These are phyloP conservation scores for Stenoptilia bipunctidactyla DNA, from an alignment of 2,888 invertebrate genomes.

Conservation along the genomic window DNA sequence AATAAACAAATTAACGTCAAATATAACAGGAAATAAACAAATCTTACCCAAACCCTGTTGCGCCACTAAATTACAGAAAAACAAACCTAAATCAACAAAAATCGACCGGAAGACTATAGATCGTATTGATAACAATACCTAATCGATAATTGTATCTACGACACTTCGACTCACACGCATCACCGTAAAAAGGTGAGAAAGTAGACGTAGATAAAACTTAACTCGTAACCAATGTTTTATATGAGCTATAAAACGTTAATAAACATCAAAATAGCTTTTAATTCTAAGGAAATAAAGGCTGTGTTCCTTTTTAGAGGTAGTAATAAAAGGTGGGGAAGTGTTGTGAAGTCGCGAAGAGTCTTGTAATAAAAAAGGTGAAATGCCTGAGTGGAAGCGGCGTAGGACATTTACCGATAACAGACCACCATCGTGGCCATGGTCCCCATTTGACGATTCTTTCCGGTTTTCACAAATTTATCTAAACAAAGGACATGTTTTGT, in stretches of 20 bases:
- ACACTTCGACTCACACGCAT: slow-evolving; percentile 64
- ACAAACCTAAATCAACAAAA: slow-evolving; percentile 58
- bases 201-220: slow-evolving; percentile 62
- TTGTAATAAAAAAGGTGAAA: slow-evolving; percentile 68
- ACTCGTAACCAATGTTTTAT: slow-evolving; percentile 23
- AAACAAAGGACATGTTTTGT: slow-evolving; percentile 11
- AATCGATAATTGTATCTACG: slow-evolving; percentile 71
- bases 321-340: slow-evolving; percentile 19
- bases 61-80: slow-evolving; percentile 43
- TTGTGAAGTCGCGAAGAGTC: slow-evolving; percentile 61
- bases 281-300: slow-evolving; percentile 7
- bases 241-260: not conserved
- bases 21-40: slow-evolving; percentile 35
- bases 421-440: slow-evolving; percentile 55
- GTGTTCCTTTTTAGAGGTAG: slow-evolving; percentile 2
- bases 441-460: slow-evolving; percentile 57
- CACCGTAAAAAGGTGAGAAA: slow-evolving; percentile 70
- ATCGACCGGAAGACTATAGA: slow-evolving; percentile 68
- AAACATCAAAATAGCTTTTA: slow-evolving; percentile 20
- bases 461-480: slow-evolving; percentile 39
- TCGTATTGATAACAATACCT: slow-evolving; percentile 64
- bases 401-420: slow-evolving; percentile 60
- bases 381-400: slow-evolving; percentile 63
- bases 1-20: slow-evolving; percentile 16
- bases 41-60: slow-evolving; percentile 21